Conservation (phyloP, 2,113 vertebrate genomes). For the Cyprichromis sp. region DNA sequence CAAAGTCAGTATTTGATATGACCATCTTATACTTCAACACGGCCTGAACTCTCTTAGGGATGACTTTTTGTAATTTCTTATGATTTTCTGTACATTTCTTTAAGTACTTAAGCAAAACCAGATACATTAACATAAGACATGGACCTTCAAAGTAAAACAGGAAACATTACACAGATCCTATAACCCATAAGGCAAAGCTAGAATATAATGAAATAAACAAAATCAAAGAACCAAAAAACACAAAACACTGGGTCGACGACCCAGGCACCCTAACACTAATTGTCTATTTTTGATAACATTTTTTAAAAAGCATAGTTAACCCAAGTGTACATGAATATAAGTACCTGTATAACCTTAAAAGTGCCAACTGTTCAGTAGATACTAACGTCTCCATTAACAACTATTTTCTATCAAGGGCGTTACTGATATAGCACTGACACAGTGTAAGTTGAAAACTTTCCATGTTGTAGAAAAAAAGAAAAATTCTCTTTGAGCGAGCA, state of each 20-base stretch:
- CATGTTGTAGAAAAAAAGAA: not conserved
- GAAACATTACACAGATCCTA: not conserved
- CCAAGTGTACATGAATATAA: not conserved
- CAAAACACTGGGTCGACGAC: not conserved
- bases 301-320: fast-evolving
- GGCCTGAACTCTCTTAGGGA: not conserved
- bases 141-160: not conserved
- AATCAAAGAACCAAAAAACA: not conserved
- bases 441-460: not conserved
- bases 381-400: not conserved
- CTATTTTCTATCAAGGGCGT: not conserved
- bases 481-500: not conserved
- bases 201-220: not conserved
- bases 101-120: not conserved
- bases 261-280: not conserved
- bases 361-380: not conserved
- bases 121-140: not conserved
- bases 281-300: not conserved
- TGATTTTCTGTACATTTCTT: not conserved
- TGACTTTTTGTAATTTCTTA: not conserved
- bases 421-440: not conserved
- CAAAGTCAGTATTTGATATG: not conserved
- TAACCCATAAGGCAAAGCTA: not conserved
- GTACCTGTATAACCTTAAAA: not conserved
- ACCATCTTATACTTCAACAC: not conserved